Conservation (phyloP, 37 sponge, comb jelly and placozoan species). For the Halichondria panicea region DNA sequence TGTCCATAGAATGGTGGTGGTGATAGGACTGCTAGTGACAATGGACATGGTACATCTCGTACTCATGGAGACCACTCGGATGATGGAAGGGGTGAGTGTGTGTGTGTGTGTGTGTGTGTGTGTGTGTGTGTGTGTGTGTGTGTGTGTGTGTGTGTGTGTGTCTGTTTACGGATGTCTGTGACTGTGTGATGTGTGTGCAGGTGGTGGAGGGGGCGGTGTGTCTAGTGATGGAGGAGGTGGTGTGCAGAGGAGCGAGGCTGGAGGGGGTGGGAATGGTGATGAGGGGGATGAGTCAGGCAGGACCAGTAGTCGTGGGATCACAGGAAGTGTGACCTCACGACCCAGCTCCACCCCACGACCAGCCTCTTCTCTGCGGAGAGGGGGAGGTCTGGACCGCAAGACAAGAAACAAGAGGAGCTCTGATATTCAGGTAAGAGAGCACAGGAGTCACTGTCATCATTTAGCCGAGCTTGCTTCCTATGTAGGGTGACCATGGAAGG, state of each 20-base stretch:
- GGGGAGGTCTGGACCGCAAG: neutral
- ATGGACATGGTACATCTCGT: too few relatives aligned
- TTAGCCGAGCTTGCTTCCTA: too few relatives aligned
- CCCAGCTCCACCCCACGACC: conserved; percentile 33
- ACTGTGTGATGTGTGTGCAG: too few relatives aligned
- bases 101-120: too few relatives aligned
- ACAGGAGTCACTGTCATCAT: neutral
- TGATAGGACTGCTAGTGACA: neutral
- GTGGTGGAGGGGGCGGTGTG: too few relatives aligned
- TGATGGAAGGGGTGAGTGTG: too few relatives aligned
- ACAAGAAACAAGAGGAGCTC: neutral
- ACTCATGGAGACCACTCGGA: too few relatives aligned
- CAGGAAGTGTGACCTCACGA: conserved; percentile 12
- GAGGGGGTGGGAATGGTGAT: neutral
- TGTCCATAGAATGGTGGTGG: neutral
- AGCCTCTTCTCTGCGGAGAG: conserved; percentile 1
- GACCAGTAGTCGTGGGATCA: neutral
- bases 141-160: too few relatives aligned
- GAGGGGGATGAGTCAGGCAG: neutral
- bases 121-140: too few relatives aligned
- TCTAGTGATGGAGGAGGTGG: too few relatives aligned
- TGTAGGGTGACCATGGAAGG: neutral
- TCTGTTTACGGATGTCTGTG: too few relatives aligned
- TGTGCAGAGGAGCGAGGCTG: neutral
- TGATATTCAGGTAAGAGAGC: neutral